Conservation (phyloP, 1,140 invertebrate genomes). For the Trichonephila clavata region DNA sequence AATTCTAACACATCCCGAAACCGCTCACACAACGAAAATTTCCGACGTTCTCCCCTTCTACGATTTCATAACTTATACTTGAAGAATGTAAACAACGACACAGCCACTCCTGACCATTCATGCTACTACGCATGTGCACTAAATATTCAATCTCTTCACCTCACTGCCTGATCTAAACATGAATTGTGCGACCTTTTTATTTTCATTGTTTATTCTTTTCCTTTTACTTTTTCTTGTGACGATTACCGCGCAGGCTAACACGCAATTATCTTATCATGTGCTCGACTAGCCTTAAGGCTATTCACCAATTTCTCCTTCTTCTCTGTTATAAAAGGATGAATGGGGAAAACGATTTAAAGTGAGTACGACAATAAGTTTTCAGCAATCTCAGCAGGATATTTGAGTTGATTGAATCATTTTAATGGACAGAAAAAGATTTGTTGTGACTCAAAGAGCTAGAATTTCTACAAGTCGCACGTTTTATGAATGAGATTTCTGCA, state of each 20-base stretch:
- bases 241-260: neutral
- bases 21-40: neutral
- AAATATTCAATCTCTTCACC: conserved; percentile 35
- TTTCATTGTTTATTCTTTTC: conserved; percentile 24
- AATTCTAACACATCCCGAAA: neutral
- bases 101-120: conserved; percentile 23
- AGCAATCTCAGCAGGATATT: neutral
- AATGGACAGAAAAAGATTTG: conserved; percentile 6
- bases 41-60: neutral
- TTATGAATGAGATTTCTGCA: neutral
- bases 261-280: conserved; percentile 20
- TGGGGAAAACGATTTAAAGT: neutral
- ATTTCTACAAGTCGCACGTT: neutral
- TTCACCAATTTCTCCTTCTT: neutral
- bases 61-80: conserved; percentile 16
- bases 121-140: conserved; percentile 31
- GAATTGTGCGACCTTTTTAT: neutral
- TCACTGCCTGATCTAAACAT: neutral
- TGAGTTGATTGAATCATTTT: neutral
- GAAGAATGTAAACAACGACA: conserved; percentile 35
- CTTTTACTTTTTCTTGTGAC: neutral
- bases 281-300: conserved; percentile 1
- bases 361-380: neutral
- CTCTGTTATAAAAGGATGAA: neutral
- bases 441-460: neutral